A percentile compares a stretch with the other conserved stretches of the same genome.
These are phyloP conservation scores for Tricholauxania praeusta DNA, from an alignment of 2,888 invertebrate genomes.

Conservation along the genomic window DNA sequence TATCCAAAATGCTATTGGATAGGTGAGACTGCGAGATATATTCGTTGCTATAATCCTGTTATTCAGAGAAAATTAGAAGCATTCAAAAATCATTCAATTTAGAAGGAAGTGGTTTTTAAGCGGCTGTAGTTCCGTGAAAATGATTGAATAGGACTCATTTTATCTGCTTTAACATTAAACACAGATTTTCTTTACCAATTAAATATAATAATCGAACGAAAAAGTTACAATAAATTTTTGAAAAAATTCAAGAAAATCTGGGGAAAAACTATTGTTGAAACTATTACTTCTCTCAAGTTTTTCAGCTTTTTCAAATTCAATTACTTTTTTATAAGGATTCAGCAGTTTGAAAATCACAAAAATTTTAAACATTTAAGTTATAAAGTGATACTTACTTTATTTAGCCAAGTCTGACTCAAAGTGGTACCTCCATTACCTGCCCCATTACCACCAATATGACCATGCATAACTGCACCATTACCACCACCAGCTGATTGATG, in stretches of 20 bases:
- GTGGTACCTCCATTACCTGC: conserved; percentile 50
- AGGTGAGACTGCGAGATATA: conserved; percentile 53
- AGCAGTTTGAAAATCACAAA: too few species aligned
- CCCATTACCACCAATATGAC: conserved; percentile 56
- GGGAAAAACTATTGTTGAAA: too few species aligned
- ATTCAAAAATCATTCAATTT: conserved; percentile 16
- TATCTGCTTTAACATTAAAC: too few species aligned
- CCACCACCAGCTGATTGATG: conserved; percentile 62
- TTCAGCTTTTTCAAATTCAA: too few species aligned
- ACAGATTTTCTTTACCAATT: neutral
- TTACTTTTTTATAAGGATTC: too few species aligned
- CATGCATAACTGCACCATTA: conserved; percentile 41
- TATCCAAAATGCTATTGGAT: conserved; percentile 55
- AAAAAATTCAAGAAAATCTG: too few species aligned
- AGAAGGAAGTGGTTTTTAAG: neutral
- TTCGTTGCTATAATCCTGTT: conserved; percentile 54
- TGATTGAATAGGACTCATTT: too few species aligned
- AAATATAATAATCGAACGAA: neutral
- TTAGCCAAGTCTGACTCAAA: conserved; percentile 52
- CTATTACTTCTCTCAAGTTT: too few species aligned
- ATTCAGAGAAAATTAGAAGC: conserved; percentile 17
- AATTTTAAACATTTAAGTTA: neutral
- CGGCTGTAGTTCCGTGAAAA: too few species aligned
- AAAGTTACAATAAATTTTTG: too few species aligned
- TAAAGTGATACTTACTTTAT: conserved; percentile 44